Conservation (phyloP, 2,888 invertebrate genomes). For the Gastrophysa polygoni region DNA sequence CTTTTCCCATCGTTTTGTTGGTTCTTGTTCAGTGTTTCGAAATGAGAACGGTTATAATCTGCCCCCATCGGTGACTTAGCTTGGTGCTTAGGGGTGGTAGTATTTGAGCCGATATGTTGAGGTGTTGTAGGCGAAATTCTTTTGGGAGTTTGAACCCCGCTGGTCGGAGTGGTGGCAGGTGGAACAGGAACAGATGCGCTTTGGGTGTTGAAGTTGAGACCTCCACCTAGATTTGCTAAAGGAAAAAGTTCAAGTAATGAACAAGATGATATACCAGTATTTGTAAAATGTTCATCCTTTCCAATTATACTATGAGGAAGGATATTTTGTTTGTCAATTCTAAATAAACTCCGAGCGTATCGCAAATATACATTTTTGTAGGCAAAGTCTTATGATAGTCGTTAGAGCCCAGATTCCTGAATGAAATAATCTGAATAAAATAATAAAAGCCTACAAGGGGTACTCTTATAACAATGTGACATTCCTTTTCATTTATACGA, state of each 20-base stretch:
- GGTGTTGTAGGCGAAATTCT: slow-evolving; percentile 53
- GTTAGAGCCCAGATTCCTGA: no score
- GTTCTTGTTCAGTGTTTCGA: slow-evolving; percentile 62
- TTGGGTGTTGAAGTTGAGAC: slow-evolving; percentile 25
- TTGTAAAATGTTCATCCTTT: no score
- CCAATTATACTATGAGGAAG: no score
- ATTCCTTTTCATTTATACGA: no score
- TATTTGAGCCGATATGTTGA: slow-evolving; percentile 46
- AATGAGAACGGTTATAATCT: slow-evolving; percentile 72
- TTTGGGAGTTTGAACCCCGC: slow-evolving; percentile 43
- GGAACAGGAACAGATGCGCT: background rate
- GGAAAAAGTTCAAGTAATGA: background rate
- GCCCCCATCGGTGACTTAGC: slow-evolving; percentile 58
- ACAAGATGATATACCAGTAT: no score
- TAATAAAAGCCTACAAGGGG: no score
- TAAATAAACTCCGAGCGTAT: no score
- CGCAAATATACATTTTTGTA: no score
- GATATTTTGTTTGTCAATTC: no score
- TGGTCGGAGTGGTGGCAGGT: slow-evolving; percentile 37
- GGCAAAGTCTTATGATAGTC: no score
- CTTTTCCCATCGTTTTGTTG: slow-evolving; percentile 36
- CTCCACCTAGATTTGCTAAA: slow-evolving; percentile 33
- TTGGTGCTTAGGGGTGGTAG: slow-evolving; percentile 48
- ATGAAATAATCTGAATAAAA: no score
- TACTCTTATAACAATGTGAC: no score